A percentile compares a stretch with the other conserved stretches of the same genome.
Conservation (phyloP, 2,113 vertebrate species). For the Talpa occidentalis region DNA sequence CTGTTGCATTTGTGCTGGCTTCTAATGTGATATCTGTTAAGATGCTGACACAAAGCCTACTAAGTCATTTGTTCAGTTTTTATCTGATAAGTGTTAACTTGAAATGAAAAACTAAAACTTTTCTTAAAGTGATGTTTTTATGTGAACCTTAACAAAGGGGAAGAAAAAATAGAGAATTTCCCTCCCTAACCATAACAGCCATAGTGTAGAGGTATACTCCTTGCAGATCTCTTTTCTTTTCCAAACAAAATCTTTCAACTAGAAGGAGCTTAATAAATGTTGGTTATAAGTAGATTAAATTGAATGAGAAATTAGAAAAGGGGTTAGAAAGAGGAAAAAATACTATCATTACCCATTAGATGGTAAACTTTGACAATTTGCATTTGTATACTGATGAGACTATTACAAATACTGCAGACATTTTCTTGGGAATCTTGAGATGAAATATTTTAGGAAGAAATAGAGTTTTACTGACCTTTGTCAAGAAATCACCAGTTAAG, state of each 20-base stretch:
- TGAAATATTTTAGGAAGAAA: not conserved
- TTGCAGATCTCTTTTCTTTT: not conserved
- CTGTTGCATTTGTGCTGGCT: not conserved
- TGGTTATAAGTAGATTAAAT: not conserved
- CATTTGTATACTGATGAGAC: not conserved
- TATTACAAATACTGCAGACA: not conserved
- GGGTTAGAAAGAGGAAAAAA: slow-evolving; percentile 6
- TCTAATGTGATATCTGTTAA: slow-evolving; percentile 20
- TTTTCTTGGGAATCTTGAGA: not conserved
- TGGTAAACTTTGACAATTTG: slow-evolving; percentile 1
- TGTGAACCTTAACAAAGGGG: not conserved
- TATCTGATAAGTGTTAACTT: not conserved
- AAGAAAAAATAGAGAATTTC: not conserved
- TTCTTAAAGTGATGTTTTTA: not conserved
- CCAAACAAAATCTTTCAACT: not conserved
- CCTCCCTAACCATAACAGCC: too few species aligned
- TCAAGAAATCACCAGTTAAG: slow-evolving; percentile 26
- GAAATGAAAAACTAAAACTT: slow-evolving; percentile 1
- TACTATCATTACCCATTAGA: not conserved
- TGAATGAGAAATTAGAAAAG: slow-evolving; percentile 17
- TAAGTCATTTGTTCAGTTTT: not conserved
- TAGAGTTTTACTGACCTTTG: slow-evolving; percentile 20
- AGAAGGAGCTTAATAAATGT: not conserved
- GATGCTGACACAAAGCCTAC: not conserved
- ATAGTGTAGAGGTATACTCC: not conserved